Evolutionary conservation across 1,140 invertebrate species (phyloP).

Genomic region (Theocolax elegans): DNA sequence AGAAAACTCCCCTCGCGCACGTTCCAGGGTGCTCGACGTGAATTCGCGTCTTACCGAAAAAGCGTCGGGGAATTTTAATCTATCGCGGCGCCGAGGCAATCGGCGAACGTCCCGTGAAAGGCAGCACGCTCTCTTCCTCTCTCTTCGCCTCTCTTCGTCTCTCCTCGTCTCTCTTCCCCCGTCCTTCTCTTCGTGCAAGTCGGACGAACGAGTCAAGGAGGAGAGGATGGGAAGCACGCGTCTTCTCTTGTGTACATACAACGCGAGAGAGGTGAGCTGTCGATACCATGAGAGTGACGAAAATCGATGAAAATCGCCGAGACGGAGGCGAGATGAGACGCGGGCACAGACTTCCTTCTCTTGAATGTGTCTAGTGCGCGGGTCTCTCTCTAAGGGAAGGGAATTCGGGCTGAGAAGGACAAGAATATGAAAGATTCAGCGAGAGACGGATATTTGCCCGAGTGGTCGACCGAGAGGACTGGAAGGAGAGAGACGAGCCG

Average conservation of each 20-base stretch:
- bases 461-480: background rate
- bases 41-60: background rate
- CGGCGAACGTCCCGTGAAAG: background rate
- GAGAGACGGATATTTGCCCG: background rate
- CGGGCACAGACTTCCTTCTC: background rate
- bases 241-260: too few species aligned
- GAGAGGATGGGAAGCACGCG: background rate
- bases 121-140: background rate
- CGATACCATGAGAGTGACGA: slow-evolving; percentile 29
- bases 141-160: too few species aligned
- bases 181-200: too few species aligned
- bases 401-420: background rate
- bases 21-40: background rate
- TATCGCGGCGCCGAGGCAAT: slow-evolving; percentile 23
- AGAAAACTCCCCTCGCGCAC: slow-evolving; percentile 8
- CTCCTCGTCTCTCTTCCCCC: too few species aligned
- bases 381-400: background rate
- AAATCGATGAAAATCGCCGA: slow-evolving; percentile 35
- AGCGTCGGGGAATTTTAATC: slow-evolving; percentile 39
- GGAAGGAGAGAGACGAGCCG: background rate
- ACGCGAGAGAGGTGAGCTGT: background rate
- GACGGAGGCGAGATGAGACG: background rate
- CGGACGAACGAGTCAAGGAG: background rate
- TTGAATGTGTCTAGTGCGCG: background rate
- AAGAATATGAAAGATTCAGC: slow-evolving; percentile 32